Evolutionary conservation across 1,140 invertebrate species (phyloP), one percentile per base, ranked within the genome.

Genomic region (Copidosoma floridanum): DNA sequence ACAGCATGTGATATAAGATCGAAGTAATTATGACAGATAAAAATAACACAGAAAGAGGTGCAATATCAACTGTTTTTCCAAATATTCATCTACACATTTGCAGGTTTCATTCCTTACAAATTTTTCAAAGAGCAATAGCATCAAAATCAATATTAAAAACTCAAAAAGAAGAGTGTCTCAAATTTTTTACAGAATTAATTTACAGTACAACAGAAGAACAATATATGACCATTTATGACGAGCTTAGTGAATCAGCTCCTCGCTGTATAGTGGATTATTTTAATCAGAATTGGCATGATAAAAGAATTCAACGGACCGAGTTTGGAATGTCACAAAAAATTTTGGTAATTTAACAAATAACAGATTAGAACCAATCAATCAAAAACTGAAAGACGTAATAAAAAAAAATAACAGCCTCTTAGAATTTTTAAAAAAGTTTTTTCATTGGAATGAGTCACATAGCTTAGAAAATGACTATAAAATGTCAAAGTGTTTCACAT

Each of bases 51-150:
- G 10, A 40, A 68, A 14, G 40, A 41, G 16, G 12, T n/a, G 40
- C 16, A 8, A 18, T 41, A 41, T 8, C 16, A 7, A 18, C 16
- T n/a, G 20, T 18, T 16, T 41, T 41, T 41, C 53, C 38, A 71
- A 69, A 71, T 63, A 63, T 67, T 29, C 26, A 41, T 65, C 32
- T 55, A 51, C 37, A 64, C 20, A 32, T 55, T 41, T 55, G 21
- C 37, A 23, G 24, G 10, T 40, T 55, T 43, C 53, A 37, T 23
- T 43, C 50, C 14, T 32, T 41, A 18, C 40, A 41, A 41, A 41
- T 41, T 41, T 41, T 41, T 41, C 16, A 18, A 18, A 14, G 40
- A 41, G 20, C 14, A n/a, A n/a, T n/a, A n/a, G n/a, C n/a, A n/a
- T n/a, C n/a, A n/a, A n/a, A n/a, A 18, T 41, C n/a, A 41, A 41